Conservation (phyloP, 2,797 vertebrate species). For the Cynopterus sphinx region DNA sequence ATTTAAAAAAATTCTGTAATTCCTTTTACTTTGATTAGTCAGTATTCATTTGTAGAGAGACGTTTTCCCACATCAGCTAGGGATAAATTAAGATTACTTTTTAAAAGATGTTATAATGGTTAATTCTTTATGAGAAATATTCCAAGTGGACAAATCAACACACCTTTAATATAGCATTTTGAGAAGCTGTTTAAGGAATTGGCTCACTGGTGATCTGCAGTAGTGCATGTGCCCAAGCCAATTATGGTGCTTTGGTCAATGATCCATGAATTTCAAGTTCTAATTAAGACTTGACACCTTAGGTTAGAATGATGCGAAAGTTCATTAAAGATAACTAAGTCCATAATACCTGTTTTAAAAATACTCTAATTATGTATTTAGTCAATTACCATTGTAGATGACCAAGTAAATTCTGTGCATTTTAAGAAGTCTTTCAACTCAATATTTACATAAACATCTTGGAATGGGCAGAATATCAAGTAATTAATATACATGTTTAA, state of each 20-base stretch:
- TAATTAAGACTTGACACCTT: slow-evolving; percentile 74
- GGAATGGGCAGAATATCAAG: slow-evolving; percentile 73
- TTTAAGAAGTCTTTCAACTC: slow-evolving; percentile 71
- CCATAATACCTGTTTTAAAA: slow-evolving; percentile 69
- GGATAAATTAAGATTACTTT: neutral
- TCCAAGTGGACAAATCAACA: slow-evolving; percentile 21
- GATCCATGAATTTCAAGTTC: slow-evolving; percentile 73
- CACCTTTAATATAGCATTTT: neutral
- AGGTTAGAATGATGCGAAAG: slow-evolving; percentile 68
- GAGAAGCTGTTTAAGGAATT: slow-evolving; percentile 6
- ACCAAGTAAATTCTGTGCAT: slow-evolving; percentile 64
- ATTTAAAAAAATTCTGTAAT: neutral
- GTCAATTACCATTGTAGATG: slow-evolving; percentile 67
- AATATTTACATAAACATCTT: slow-evolving; percentile 71
- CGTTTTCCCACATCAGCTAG: neutral
- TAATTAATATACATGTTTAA: slow-evolving; percentile 74
- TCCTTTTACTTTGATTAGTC: neutral
- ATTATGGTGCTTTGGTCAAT: slow-evolving; percentile 54
- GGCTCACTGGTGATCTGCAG: neutral
- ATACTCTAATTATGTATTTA: slow-evolving; percentile 74
- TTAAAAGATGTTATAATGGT: slow-evolving; percentile 35
- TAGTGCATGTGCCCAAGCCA: slow-evolving; percentile 14
- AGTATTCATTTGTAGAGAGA: slow-evolving; percentile 1
- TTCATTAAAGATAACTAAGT: slow-evolving; percentile 65
- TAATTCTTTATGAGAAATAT: slow-evolving; percentile 46